Conservation (phyloP, 2,797 vertebrate species). For the Arnoldichthys spilopterus region DNA sequence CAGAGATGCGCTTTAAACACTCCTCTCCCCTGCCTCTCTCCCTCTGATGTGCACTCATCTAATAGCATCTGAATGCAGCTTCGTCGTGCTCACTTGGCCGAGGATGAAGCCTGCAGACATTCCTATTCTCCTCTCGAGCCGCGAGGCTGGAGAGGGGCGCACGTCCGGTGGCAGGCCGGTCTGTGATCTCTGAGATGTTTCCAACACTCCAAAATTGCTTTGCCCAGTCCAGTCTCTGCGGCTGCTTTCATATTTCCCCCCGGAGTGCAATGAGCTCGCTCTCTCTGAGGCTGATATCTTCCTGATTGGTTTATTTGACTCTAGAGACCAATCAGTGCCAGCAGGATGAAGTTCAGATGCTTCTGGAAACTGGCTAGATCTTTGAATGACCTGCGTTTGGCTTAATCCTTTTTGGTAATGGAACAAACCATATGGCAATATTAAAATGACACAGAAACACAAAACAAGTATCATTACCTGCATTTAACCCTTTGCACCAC, state of each 20-base stretch:
- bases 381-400: slow-evolving; percentile 16
- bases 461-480: neutral
- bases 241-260: slow-evolving; percentile 38
- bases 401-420: slow-evolving; percentile 7
- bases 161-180: slow-evolving; percentile 44
- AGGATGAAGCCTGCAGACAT: slow-evolving; percentile 45
- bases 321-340: slow-evolving; percentile 17
- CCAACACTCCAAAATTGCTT: slow-evolving; percentile 53
- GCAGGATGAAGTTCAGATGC: slow-evolving; percentile 29
- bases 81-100: slow-evolving; percentile 38
- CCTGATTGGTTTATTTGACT: slow-evolving; percentile 54
- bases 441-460: neutral
- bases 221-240: slow-evolving; percentile 38
- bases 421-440: neutral
- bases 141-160: slow-evolving; percentile 14
- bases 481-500: neutral
- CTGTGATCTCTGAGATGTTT: slow-evolving; percentile 54
- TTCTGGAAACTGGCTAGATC: slow-evolving; percentile 26
- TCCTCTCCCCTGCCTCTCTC: slow-evolving; percentile 30
- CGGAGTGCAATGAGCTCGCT: slow-evolving; percentile 26
- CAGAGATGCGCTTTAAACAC: slow-evolving; percentile 49
- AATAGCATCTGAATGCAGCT: slow-evolving; percentile 50
- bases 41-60: slow-evolving; percentile 47
- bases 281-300: slow-evolving; percentile 44
- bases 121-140: slow-evolving; percentile 20